Conservation (phyloP, 2,888 invertebrate species). For the Drosophila koepferae region DNA sequence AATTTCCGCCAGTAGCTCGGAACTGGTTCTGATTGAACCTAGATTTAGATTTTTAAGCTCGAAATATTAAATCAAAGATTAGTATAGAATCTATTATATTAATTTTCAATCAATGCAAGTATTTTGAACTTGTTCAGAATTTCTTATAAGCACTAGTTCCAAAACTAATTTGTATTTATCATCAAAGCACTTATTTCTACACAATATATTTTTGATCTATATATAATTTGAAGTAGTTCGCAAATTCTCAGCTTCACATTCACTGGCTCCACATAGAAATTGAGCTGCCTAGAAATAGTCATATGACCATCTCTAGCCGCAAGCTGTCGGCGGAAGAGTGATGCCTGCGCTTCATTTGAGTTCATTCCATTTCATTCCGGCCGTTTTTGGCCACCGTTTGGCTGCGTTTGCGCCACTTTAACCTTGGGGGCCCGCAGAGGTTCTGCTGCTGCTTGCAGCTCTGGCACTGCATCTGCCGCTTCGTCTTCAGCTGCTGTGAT, state of each 20-base stretch:
- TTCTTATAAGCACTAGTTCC: too few species aligned
- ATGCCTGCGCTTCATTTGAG: slow-evolving; percentile 51
- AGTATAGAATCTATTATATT: not conserved
- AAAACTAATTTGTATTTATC: too few species aligned
- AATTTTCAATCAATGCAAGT: accelerated
- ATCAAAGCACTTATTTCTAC: too few species aligned
- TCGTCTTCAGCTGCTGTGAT: not conserved
- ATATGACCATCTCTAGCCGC: slow-evolving; percentile 57
- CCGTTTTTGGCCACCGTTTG: slow-evolving; percentile 59
- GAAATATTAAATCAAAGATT: not conserved
- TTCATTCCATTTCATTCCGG: slow-evolving; percentile 63
- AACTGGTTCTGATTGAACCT: not conserved
- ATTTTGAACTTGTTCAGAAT: not conserved
- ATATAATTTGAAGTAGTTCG: not conserved
- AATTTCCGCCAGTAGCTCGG: not conserved
- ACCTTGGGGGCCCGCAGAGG: slow-evolving; percentile 68
- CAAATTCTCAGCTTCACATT: too few species aligned
- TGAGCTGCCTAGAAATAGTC: not conserved
- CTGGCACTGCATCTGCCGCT: not conserved
- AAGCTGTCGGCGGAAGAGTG: slow-evolving; percentile 11
- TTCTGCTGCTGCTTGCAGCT: not conserved
- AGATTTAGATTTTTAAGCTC: too few species aligned
- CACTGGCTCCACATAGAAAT: not conserved
- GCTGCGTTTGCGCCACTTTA: slow-evolving; percentile 58
- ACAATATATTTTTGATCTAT: too few species aligned